Conservation (phyloP, 1,140 invertebrate species). For the Cotesia vestalis region DNA sequence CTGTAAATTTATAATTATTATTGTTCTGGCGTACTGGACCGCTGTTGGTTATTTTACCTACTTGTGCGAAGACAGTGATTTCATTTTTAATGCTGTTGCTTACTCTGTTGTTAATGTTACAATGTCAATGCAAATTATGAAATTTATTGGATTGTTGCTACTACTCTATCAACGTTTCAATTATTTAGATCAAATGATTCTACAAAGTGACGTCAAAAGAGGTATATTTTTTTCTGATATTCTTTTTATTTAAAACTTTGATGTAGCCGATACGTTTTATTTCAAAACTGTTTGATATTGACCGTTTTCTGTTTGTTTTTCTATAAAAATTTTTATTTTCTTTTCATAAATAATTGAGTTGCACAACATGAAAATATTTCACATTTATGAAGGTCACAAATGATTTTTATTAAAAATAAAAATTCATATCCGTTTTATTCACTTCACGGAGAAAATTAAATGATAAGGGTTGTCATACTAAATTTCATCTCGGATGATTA, state of each 20-base stretch:
- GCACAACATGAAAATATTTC: too few species aligned
- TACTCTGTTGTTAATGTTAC: slow-evolving; percentile 40
- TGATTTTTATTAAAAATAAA: too few species aligned
- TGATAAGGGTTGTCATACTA: too few species aligned
- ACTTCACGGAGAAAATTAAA: too few species aligned
- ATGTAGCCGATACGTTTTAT: too few species aligned
- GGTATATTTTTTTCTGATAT: neutral
- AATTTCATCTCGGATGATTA: too few species aligned
- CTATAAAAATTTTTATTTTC: too few species aligned
- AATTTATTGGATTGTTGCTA: slow-evolving; percentile 41
- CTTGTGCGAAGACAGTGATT: slow-evolving; percentile 31
- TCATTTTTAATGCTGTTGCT: slow-evolving; percentile 37
- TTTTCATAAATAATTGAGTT: too few species aligned
- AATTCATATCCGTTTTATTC: too few species aligned
- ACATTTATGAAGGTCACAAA: too few species aligned
- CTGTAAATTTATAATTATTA: slow-evolving; percentile 14
- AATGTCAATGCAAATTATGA: slow-evolving; percentile 44
- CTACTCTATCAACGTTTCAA: slow-evolving; percentile 41
- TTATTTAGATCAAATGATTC: slow-evolving; percentile 35
- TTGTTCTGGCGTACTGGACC: slow-evolving; percentile 38
- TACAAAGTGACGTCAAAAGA: slow-evolving; percentile 10
- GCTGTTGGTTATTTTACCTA: slow-evolving; percentile 39
- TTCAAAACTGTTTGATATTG: too few species aligned
- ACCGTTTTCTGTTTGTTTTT: too few species aligned
- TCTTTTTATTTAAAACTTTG: neutral